Evolutionary conservation across 2,113 vertebrate species (phyloP).

Genomic region (Gallinago jamesoni): DNA sequence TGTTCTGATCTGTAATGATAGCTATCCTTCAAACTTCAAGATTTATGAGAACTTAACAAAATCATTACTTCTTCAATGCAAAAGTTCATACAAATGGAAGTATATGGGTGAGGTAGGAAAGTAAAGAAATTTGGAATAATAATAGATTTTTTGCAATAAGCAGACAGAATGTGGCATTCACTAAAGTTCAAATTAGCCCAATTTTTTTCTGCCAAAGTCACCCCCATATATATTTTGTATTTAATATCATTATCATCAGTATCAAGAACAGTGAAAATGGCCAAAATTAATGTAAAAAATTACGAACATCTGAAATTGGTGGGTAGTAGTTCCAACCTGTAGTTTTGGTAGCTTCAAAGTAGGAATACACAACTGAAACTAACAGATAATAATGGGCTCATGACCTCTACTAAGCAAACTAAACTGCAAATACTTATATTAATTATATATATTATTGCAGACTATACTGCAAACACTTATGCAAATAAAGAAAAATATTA

Average conservation of each 20-base stretch:
- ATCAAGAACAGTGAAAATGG: not conserved
- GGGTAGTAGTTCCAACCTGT: not conserved
- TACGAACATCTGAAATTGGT: not conserved
- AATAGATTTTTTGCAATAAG: not conserved
- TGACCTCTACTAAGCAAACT: not conserved
- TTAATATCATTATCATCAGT: not conserved
- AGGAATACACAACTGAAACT: not conserved
- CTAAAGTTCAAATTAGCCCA: not conserved
- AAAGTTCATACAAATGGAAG: not conserved
- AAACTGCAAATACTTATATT: not conserved
- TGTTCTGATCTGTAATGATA: not conserved
- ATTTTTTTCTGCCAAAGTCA: not conserved
- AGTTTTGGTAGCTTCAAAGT: not conserved
- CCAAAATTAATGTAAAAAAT: not conserved
- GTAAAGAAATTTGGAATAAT: not conserved
- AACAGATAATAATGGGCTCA: not conserved
- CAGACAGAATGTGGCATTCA: not conserved
- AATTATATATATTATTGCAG: not conserved
- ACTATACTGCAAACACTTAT: not conserved
- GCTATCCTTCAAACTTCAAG: not conserved
- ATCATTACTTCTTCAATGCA: not conserved
- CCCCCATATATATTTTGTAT: not conserved
- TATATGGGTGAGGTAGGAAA: not conserved
- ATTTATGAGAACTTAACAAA: not conserved
- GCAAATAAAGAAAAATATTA: not conserved